These are phyloP conservation scores for Lepisosteus osseus DNA, from an alignment of 2,113 vertebrate genomes.

Conservation along the genomic window DNA sequence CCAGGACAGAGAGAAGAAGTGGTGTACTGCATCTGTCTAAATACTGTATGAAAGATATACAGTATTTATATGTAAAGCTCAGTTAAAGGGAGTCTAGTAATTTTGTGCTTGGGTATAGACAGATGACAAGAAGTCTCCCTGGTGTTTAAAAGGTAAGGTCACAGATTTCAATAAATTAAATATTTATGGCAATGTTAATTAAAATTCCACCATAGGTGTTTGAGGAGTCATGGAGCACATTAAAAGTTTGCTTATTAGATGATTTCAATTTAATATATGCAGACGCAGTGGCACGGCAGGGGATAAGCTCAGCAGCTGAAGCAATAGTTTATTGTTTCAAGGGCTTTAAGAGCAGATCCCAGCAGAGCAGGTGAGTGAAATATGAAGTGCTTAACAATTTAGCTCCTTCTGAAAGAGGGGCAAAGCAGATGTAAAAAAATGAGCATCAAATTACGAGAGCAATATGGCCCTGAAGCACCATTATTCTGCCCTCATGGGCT, in stretches of 20 bases:
- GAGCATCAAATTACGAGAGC: conserved; percentile 8
- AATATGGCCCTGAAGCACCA: conserved; percentile 32
- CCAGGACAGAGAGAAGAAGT: too few relatives aligned
- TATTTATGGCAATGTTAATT: conserved; percentile 63
- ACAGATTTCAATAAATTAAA: conserved; percentile 48
- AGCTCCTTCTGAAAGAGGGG: conserved; percentile 11
- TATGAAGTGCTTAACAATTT: not conserved
- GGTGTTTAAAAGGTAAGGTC: conserved; percentile 38
- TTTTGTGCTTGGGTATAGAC: too few relatives aligned
- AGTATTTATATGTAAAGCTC: too few relatives aligned
- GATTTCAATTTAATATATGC: conserved; percentile 68
- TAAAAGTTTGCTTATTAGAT: conserved; percentile 62
- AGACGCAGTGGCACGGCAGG: conserved; percentile 43
- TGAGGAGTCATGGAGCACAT: conserved; percentile 43
- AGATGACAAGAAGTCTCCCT: conserved; percentile 30
- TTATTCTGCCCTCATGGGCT: conserved; percentile 27
- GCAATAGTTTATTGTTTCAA: conserved; percentile 36
- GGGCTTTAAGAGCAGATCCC: conserved; percentile 46
- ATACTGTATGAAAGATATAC: too few relatives aligned
- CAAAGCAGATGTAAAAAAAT: conserved; percentile 6
- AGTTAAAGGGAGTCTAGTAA: too few relatives aligned
- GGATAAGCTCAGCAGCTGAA: conserved; percentile 43
- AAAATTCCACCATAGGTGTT: conserved; percentile 49
- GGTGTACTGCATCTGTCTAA: too few relatives aligned
- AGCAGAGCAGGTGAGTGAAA: not conserved